Evolutionary conservation across 2,113 vertebrate genomes (phyloP).

Genomic region (Salvelinus sp.): DNA sequence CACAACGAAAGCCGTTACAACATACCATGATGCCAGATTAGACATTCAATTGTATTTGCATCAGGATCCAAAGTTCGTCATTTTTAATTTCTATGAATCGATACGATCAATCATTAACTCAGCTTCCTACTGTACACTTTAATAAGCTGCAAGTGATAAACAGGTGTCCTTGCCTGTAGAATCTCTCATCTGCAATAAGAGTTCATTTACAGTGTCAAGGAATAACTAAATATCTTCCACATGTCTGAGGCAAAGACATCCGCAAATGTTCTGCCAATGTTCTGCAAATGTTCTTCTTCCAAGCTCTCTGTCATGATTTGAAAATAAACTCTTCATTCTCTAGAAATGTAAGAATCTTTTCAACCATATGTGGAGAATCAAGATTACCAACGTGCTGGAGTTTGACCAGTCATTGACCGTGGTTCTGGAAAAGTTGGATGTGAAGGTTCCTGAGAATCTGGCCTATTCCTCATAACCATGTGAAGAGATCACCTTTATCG

Average conservation of each 20-base stretch:
- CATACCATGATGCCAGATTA: not conserved
- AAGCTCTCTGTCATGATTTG: too few relatives aligned
- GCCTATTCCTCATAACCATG: conserved; percentile 9
- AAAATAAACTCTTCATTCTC: too few relatives aligned
- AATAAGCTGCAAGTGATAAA: not conserved
- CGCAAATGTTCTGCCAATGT: not conserved
- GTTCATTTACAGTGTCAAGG: not conserved
- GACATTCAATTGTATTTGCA: not conserved
- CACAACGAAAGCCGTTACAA: not conserved
- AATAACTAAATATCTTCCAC: not conserved
- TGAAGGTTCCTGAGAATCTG: not conserved
- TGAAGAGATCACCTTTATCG: conserved; percentile 73
- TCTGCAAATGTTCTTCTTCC: too few relatives aligned
- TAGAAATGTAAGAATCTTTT: too few relatives aligned
- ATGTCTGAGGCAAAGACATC: not conserved
- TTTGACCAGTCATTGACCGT: too few relatives aligned
- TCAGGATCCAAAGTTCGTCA: conserved; percentile 48
- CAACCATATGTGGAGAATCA: not conserved
- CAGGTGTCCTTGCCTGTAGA: not conserved
- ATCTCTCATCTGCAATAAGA: not conserved
- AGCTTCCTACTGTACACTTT: not conserved
- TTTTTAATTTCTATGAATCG: conserved; percentile 30
- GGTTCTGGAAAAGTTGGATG: not conserved
- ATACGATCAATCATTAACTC: conserved; percentile 51
- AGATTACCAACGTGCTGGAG: not conserved